Percentiles rank a stretch among this genome's conserved stretches.
Conservation (phyloP, 2,888 invertebrate genomes). For the Pseudococcus longispinus region DNA sequence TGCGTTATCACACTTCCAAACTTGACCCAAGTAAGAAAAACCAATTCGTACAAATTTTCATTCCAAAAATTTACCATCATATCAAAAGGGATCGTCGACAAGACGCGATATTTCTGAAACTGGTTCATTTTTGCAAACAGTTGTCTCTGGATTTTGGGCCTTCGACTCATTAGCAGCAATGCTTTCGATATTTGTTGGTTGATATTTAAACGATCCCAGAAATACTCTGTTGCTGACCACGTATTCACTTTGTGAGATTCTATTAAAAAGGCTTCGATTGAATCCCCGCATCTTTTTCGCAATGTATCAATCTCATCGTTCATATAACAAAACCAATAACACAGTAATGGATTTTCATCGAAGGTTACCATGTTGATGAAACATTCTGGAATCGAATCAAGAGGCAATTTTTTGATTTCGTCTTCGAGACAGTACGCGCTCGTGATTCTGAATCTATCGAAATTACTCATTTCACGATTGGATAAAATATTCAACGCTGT, state of each 20-base stretch:
- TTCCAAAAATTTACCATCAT: too few relatives aligned
- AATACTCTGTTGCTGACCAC: neutral
- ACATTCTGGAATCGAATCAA: neutral
- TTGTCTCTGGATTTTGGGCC: too few relatives aligned
- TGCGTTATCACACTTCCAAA: too few relatives aligned
- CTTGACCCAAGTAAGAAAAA: too few relatives aligned
- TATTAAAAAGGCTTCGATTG: too few relatives aligned
- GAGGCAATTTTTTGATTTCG: neutral
- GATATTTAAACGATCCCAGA: neutral
- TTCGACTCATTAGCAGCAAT: too few relatives aligned
- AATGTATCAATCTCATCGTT: neutral
- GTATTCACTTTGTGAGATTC: too few relatives aligned
- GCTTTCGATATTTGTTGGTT: neutral
- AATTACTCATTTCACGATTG: neutral
- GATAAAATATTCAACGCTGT: neutral
- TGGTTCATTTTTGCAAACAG: too few relatives aligned
- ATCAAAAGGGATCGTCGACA: too few relatives aligned
- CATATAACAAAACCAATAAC: neutral
- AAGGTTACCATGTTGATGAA: neutral
- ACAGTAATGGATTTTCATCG: neutral
- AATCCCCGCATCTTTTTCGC: neutral
- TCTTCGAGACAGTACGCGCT: neutral
- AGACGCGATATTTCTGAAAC: too few relatives aligned
- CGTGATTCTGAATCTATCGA: neutral
- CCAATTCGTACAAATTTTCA: too few relatives aligned